Conservation (phyloP, 2,888 invertebrate genomes). For the Stenichneumon culpator region DNA sequence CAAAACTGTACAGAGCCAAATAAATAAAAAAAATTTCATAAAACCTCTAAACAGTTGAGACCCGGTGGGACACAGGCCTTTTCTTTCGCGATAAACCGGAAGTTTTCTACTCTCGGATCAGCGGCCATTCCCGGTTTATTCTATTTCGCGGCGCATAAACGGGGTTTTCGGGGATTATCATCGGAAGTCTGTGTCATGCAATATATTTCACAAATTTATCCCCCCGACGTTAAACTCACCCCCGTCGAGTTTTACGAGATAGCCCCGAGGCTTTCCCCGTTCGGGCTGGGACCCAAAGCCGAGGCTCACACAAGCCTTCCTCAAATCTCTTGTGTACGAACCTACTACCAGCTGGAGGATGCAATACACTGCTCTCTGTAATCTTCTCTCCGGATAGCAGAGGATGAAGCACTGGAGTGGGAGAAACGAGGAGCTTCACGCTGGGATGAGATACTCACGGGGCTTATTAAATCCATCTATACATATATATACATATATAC, state of each 20-base stretch:
- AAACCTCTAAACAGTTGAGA: conserved; percentile 49
- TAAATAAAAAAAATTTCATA: conserved; percentile 80
- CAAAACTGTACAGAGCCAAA: conserved; percentile 83
- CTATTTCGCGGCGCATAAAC: background rate
- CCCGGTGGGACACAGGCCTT: background rate
- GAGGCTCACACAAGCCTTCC: conserved; percentile 10
- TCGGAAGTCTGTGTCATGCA: conserved; percentile 12
- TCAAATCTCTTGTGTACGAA: conserved; percentile 29
- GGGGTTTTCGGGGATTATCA: conserved; percentile 16
- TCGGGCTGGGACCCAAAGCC: background rate
- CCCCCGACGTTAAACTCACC: background rate
- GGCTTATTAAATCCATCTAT: conserved; percentile 52
- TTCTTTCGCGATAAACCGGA: background rate
- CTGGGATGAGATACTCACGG: conserved; percentile 44
- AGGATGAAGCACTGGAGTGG: background rate
- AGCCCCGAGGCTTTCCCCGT: conserved; percentile 8
- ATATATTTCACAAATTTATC: conserved; percentile 16
- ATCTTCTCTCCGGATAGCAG: conserved; percentile 43
- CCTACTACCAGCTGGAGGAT: conserved; percentile 17
- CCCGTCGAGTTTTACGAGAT: background rate
- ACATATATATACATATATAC: background rate
- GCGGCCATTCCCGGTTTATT: conserved; percentile 5
- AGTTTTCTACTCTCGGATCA: conserved; percentile 4
- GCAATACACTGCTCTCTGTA: conserved; percentile 43
- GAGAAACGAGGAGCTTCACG: conserved; percentile 31